A percentile compares a stretch with the other conserved stretches of the same genome.
These are phyloP conservation scores for Austrolebias charrua DNA, from an alignment of 2,797 vertebrate species.

Conservation along the genomic window DNA sequence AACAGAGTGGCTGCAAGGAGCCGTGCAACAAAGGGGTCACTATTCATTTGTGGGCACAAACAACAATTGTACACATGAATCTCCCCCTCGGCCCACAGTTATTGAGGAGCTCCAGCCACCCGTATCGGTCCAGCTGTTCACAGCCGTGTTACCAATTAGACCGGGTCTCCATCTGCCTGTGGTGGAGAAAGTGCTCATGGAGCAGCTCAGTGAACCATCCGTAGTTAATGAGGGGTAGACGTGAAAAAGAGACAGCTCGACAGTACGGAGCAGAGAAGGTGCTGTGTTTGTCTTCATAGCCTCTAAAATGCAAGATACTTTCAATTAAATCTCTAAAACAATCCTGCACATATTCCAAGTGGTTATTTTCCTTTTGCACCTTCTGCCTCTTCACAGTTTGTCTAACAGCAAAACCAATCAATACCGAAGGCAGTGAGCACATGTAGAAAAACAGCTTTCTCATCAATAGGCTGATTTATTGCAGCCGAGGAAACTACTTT, in stretches of 20 bases:
- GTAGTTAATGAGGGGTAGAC: conserved; percentile 48
- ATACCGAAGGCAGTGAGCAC: conserved; percentile 60
- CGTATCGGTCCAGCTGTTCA: conserved; percentile 59
- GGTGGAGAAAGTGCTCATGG: conserved; percentile 23
- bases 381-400: conserved; percentile 41
- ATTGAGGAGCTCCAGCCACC: conserved; percentile 44
- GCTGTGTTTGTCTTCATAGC: conserved; percentile 22
- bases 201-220: conserved; percentile 51
- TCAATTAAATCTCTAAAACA: conserved; percentile 23
- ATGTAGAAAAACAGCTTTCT: conserved; percentile 59
- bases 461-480: conserved; percentile 65
- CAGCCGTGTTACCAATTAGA: conserved; percentile 65
- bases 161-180: conserved; percentile 32
- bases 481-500: conserved; percentile 53
- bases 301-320: conserved; percentile 22
- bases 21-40: conserved; percentile 11
- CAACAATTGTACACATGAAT: conserved; percentile 19
- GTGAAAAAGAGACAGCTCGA: conserved; percentile 28
- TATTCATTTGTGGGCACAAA: conserved; percentile 1
- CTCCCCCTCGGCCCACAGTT: conserved; percentile 14
- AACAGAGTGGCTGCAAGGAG: conserved; percentile 8
- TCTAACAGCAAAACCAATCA: conserved; percentile 55
- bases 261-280: not conserved
- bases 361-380: conserved; percentile 12
- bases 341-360: conserved; percentile 6